Base-by-base conservation (phyloP, 1,140 invertebrate species). In the Bradysia coprophila region DNA sequence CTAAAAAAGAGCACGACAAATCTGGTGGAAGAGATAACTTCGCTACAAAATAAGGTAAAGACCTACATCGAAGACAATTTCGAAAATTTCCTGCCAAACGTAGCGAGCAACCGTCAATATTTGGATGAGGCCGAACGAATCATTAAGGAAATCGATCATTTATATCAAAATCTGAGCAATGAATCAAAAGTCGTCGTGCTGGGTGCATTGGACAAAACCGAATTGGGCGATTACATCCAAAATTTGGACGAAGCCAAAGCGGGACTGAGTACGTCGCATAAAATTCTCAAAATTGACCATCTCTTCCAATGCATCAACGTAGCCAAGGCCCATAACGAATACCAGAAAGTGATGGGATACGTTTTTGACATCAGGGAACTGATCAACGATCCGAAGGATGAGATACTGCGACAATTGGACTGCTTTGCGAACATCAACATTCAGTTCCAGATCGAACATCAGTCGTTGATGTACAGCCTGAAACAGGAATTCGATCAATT, bases 351-450 rank as follows among this genome's bases (percentile, higher is more conserved):
- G 13, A 46, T 54, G 3, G 51, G 57, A 36, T 40, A 55, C 9
- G 38, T 59, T n/a, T 43, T 48, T 2, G 51, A 50, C 11, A 42
- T 59, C n/a, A 51, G 51, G 19, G 34, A 24, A 1, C 45, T 56
- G 1, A 55, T 60, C 21, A 52, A 46, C 15, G 48, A 50, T 33
- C 51, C 54, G 8, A 21, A 42, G 2, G 46, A 53, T 40, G 49
- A 54, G 11, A 47, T 59, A 3, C 54, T 61, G 16, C 46, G 52
- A 18, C 40, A 47, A 2, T 40, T 57, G 2, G 50, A 56, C 0
- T 60, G 56, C 42, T 59, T 54, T 28, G 49, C 56, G 3, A 54
- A 51, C 18, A 51, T 59, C 11, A 57, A 56, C 40, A 49, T 59
- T 0, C 54, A 56, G 36, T 60, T 53, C 20, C 50, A 51, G 1